phyloP scores from a whole-genome alignment of 2,888 invertebrate genomes.

The Sclerodermus sp. region DNA sequence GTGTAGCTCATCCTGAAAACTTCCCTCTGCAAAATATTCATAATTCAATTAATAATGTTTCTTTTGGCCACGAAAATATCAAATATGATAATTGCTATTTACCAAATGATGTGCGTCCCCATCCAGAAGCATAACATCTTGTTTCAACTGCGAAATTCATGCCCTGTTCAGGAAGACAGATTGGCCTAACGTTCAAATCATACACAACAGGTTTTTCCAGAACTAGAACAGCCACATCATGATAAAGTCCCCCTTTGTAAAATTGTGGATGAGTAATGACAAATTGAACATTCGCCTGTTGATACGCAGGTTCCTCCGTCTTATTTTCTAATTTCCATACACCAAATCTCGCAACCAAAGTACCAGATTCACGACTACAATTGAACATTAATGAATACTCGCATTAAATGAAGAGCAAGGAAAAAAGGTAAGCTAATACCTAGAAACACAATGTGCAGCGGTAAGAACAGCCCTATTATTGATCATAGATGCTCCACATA shows the following conservation, averaged over 20 bases:
- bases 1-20: slow-evolving; percentile 66
- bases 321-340: slow-evolving; percentile 79
- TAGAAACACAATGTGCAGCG: slow-evolving; percentile 74
- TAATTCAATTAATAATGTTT: too few species aligned
- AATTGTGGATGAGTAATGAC: slow-evolving; percentile 67
- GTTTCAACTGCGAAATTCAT: slow-evolving; percentile 57
- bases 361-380: slow-evolving; percentile 26
- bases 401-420: background rate
- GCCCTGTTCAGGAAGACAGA: slow-evolving; percentile 66
- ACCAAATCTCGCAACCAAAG: slow-evolving; percentile 67
- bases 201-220: slow-evolving; percentile 65
- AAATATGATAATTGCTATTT: slow-evolving; percentile 49
- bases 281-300: slow-evolving; percentile 66
- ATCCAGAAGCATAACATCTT: slow-evolving; percentile 71
- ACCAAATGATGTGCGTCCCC: slow-evolving; percentile 74
- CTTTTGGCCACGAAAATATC: too few species aligned
- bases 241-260: slow-evolving; percentile 68
- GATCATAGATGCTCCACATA: slow-evolving; percentile 80
- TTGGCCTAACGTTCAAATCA: slow-evolving; percentile 69
- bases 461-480: slow-evolving; percentile 75
- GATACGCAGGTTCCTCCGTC: slow-evolving; percentile 68
- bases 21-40: slow-evolving; percentile 54
- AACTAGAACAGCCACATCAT: slow-evolving; percentile 76
- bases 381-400: background rate
- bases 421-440: slow-evolving; percentile 27